Evolutionary conservation across 1,140 invertebrate genomes (phyloP).

Genomic region (Philopotamus ludificatus): DNA sequence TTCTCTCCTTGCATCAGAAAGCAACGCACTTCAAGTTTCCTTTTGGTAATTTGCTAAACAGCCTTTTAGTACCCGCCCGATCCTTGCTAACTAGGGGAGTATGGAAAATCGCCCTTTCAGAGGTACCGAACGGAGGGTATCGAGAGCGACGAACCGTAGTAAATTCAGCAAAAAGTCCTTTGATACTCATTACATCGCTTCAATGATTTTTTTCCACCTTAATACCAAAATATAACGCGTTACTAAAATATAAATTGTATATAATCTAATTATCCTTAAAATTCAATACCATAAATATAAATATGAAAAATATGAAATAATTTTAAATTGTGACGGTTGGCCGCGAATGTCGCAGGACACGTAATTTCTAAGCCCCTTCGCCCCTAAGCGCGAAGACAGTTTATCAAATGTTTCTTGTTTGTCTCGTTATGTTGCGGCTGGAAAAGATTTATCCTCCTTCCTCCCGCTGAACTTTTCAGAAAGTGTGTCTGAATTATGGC

Average conservation of each 20-base stretch:
- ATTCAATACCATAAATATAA: too few species aligned
- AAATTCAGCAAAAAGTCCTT: neutral
- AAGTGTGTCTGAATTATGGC: constrained; percentile 36
- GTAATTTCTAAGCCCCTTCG: too few species aligned
- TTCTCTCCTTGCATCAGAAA: neutral
- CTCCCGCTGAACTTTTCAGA: constrained; percentile 9
- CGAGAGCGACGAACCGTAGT: neutral
- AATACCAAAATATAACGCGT: too few species aligned
- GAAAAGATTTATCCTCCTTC: neutral
- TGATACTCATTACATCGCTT: neutral
- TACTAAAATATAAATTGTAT: too few species aligned
- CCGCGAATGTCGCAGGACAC: too few species aligned
- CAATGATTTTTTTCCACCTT: neutral
- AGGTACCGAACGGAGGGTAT: neutral
- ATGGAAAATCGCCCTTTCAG: neutral
- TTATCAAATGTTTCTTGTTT: constrained; percentile 36
- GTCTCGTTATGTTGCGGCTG: constrained; percentile 32
- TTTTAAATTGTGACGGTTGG: too few species aligned
- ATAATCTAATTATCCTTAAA: too few species aligned
- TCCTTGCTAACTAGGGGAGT: constrained; percentile 2
- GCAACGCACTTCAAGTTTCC: constrained; percentile 2
- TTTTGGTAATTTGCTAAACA: constrained; percentile 40
- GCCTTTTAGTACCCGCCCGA: constrained; percentile 30
- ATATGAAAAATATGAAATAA: too few species aligned
- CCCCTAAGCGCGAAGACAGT: constrained; percentile 5